These are phyloP conservation scores for Anthoscopus minutus DNA, from an alignment of 2,113 vertebrate species.

Conservation along the genomic window DNA sequence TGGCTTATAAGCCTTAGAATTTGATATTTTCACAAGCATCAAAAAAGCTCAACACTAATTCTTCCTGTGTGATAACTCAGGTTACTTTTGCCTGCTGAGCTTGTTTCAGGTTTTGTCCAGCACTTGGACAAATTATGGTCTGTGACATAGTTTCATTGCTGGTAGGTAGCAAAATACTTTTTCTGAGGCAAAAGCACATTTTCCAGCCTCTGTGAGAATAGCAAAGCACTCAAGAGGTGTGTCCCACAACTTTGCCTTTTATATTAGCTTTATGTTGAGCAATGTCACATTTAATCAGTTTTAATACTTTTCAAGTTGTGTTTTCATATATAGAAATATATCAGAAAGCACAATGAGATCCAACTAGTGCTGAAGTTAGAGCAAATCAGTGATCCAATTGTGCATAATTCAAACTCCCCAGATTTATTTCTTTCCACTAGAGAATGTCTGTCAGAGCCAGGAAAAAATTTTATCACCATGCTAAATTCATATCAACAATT, in stretches of 20 bases:
- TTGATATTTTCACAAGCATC: neutral
- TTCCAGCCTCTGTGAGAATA: neutral
- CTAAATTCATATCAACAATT: constrained; percentile 63
- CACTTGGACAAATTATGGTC: neutral
- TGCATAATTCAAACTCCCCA: constrained; percentile 37
- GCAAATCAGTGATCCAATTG: constrained; percentile 35
- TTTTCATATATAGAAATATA: constrained; percentile 12
- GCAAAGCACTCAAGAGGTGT: neutral
- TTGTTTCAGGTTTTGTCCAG: neutral
- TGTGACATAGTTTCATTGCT: neutral
- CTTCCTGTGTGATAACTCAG: neutral
- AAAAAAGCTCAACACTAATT: neutral
- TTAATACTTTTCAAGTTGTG: neutral
- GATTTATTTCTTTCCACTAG: constrained; percentile 48
- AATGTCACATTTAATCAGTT: constrained; percentile 26
- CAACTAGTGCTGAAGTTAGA: neutral
- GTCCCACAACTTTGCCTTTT: constrained; percentile 1
- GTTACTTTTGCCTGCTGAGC: neutral
- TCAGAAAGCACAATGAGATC: neutral
- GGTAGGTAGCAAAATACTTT: neutral
- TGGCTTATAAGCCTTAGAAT: neutral
- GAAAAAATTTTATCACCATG: constrained; percentile 52
- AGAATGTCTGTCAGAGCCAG: constrained; percentile 43
- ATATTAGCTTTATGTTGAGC: neutral
- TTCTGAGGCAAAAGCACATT: neutral